Percentiles rank a stretch among this genome's conserved stretches.
Evolutionary conservation across 2,888 invertebrate species (phyloP).

Genomic region (Drosophila cracens): DNA sequence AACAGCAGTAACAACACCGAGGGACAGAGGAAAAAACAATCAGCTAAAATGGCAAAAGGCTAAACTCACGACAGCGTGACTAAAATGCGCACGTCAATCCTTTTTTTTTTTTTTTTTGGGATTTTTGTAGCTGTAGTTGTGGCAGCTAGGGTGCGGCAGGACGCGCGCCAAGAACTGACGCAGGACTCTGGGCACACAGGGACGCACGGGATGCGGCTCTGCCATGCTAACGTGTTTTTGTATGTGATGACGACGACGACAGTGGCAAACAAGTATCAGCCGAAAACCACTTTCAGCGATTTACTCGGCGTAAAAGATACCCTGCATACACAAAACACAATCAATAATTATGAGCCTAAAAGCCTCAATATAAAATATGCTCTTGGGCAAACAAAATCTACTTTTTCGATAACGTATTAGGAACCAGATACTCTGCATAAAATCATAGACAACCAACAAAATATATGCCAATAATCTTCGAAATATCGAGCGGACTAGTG

Average conservation of each 20-base stretch:
- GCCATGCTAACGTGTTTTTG: slow-evolving; percentile 68
- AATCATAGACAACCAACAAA: not conserved
- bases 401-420: not conserved
- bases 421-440: not conserved
- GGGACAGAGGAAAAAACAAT: slow-evolving; percentile 59
- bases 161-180: slow-evolving; percentile 12
- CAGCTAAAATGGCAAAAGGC: slow-evolving; percentile 73
- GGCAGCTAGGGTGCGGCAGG: slow-evolving; percentile 19
- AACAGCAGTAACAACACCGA: slow-evolving; percentile 5
- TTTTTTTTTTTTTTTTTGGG: slow-evolving; percentile 31
- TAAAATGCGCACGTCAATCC: slow-evolving; percentile 76
- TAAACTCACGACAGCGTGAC: slow-evolving; percentile 70
- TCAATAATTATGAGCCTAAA: not conserved
- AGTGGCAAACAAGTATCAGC: slow-evolving; percentile 5
- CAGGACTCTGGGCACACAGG: slow-evolving; percentile 8
- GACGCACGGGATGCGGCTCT: slow-evolving; percentile 41
- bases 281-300: not conserved
- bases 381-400: not conserved
- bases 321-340: not conserved
- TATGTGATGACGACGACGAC: slow-evolving; percentile 52
- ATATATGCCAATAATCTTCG: not conserved
- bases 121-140: slow-evolving; percentile 28
- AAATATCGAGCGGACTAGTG: not conserved
- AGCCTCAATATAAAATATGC: not conserved
- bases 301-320: not conserved